Evolutionary conservation across 35 echinoderm and acorn worm species (phyloP).

Genomic region (Lytechinus variegatus): DNA sequence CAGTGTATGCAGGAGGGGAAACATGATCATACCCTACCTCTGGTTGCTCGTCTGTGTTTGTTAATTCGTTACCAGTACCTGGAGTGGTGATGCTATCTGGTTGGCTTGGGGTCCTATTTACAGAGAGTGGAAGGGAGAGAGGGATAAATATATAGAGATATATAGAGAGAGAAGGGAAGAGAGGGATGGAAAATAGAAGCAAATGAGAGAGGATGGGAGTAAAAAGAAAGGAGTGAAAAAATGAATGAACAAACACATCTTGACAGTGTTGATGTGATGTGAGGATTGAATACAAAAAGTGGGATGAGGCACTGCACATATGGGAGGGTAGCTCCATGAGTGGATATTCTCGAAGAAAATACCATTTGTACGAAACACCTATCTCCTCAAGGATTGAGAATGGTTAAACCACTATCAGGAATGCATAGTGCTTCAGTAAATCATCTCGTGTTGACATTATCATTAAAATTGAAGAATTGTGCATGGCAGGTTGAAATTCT

Average conservation of each 20-base stretch:
- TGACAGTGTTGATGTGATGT: too few species aligned
- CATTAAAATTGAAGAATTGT: too few species aligned
- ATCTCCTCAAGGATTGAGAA: too few species aligned
- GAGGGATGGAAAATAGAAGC: not conserved
- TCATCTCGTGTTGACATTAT: too few species aligned
- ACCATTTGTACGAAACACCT: too few species aligned
- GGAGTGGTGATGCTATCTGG: not conserved
- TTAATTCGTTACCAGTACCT: not conserved
- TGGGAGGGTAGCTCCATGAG: too few species aligned
- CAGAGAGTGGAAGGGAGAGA: not conserved
- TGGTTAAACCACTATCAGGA: too few species aligned
- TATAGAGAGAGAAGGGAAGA: not conserved
- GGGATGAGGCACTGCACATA: too few species aligned
- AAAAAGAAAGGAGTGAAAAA: not conserved
- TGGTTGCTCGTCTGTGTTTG: not conserved
- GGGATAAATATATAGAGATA: not conserved
- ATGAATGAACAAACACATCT: not conserved
- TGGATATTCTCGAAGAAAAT: too few species aligned
- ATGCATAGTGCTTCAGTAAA: too few species aligned
- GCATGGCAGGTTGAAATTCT: too few species aligned
- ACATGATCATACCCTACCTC: slow-evolving; percentile 7
- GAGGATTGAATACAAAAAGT: too few species aligned
- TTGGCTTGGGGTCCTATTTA: not conserved
- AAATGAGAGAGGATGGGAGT: not conserved
- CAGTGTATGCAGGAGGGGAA: not conserved